Conservation (phyloP, 2,888 invertebrate species). For the Eledona agricola region DNA sequence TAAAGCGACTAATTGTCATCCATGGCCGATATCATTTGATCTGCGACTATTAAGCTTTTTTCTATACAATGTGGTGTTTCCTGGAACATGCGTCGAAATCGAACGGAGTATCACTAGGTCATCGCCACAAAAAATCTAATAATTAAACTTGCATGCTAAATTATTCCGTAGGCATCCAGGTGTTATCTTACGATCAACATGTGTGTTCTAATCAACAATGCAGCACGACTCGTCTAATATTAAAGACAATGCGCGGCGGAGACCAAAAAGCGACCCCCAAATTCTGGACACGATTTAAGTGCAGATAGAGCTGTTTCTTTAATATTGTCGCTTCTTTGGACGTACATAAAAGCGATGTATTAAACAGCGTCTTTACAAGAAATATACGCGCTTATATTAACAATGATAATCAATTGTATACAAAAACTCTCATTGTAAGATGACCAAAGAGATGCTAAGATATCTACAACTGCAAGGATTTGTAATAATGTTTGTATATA, state of each 20-base stretch:
- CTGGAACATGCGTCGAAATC: conserved; percentile 28
- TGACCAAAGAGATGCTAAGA: too few relatives aligned
- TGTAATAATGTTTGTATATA: too few relatives aligned
- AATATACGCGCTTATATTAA: too few relatives aligned
- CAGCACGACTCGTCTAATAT: conserved; percentile 50
- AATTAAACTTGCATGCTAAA: conserved; percentile 45
- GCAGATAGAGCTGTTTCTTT: too few relatives aligned
- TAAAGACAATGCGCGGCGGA: conserved; percentile 45
- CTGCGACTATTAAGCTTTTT: conserved; percentile 19
- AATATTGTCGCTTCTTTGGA: too few relatives aligned
- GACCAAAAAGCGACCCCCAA: conserved; percentile 19
- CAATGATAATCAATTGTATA: too few relatives aligned
- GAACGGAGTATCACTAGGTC: conserved; percentile 32
- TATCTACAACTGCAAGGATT: too few relatives aligned
- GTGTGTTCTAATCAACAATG: conserved; percentile 57
- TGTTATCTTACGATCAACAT: conserved; percentile 54
- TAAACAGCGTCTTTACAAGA: too few relatives aligned
- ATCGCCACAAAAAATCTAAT: conserved; percentile 34
- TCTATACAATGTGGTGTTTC: conserved; percentile 18
- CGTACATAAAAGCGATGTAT: too few relatives aligned
- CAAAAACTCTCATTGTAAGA: too few relatives aligned
- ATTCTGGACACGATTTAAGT: conserved; percentile 29
- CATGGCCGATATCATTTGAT: conserved; percentile 22
- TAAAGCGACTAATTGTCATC: conserved; percentile 22
- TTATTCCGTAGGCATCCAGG: conserved; percentile 44